A percentile compares a stretch with the other conserved stretches of the same genome.
phyloP scores from a whole-genome alignment of 2,113 vertebrate genomes.

The Clarias gariepinus region DNA sequence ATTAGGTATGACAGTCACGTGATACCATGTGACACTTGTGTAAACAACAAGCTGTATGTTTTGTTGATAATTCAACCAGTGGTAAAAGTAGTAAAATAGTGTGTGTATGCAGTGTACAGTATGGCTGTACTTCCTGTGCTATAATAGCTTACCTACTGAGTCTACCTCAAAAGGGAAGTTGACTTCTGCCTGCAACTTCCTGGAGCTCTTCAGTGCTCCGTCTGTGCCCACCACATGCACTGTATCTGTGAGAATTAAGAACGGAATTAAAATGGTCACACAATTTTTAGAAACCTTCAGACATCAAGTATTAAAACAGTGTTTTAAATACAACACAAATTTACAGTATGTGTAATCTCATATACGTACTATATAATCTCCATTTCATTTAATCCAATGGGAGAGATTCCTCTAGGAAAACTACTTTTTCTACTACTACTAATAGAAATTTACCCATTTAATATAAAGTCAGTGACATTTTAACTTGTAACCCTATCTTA shows the following conservation, averaged over 20 bases:
- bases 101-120: background rate
- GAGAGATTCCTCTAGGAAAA: too few species aligned
- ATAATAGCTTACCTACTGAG: conserved; percentile 36
- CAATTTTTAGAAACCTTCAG: background rate
- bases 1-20: background rate
- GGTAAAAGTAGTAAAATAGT: background rate
- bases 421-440: too few species aligned
- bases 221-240: conserved; percentile 21
- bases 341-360: too few species aligned
- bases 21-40: background rate
- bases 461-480: too few species aligned
- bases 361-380: too few species aligned
- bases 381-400: too few species aligned
- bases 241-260: background rate
- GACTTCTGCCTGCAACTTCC: conserved; percentile 4
- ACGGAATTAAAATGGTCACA: background rate
- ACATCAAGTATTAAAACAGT: background rate
- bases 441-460: too few species aligned
- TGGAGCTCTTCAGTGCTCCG: background rate
- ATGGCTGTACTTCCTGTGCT: background rate
- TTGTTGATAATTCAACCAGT: background rate
- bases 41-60: background rate
- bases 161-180: conserved; percentile 33
- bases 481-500: background rate
- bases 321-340: background rate